Evolutionary conservation across 1,140 invertebrate species (phyloP).

Genomic region (Berghia stephanieae): DNA sequence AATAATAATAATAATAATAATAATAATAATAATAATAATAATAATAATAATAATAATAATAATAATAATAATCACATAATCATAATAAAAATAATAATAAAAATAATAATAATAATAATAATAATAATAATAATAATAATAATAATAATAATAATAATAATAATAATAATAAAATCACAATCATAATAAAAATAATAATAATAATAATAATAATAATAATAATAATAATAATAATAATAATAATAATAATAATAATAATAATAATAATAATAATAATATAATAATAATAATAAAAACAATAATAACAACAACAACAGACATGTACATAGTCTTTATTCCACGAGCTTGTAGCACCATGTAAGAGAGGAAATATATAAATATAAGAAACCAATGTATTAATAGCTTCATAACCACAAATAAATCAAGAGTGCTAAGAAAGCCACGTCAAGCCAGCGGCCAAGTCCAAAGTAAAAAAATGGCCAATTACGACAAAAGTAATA

Average conservation of each 20-base stretch:
- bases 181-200: not conserved
- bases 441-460: not conserved
- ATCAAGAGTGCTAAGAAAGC: too few species aligned
- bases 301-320: too few species aligned
- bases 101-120: not conserved
- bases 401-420: too few species aligned
- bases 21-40: too few species aligned
- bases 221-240: not conserved
- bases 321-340: not conserved
- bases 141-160: not conserved
- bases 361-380: not conserved
- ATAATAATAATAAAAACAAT: too few species aligned
- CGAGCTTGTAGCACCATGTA: not conserved
- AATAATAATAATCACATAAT: too few species aligned
- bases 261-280: too few species aligned
- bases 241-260: too few species aligned
- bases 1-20: too few species aligned
- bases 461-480: not conserved
- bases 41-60: too few species aligned
- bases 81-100: constrained; percentile 19
- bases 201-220: not conserved
- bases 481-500: constrained; percentile 2
- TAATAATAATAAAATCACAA: not conserved
- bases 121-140: not conserved
- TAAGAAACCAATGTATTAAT: too few species aligned